Base-by-base conservation (phyloP, 2,797 vertebrate genomes). In the Molothrus ater region DNA sequence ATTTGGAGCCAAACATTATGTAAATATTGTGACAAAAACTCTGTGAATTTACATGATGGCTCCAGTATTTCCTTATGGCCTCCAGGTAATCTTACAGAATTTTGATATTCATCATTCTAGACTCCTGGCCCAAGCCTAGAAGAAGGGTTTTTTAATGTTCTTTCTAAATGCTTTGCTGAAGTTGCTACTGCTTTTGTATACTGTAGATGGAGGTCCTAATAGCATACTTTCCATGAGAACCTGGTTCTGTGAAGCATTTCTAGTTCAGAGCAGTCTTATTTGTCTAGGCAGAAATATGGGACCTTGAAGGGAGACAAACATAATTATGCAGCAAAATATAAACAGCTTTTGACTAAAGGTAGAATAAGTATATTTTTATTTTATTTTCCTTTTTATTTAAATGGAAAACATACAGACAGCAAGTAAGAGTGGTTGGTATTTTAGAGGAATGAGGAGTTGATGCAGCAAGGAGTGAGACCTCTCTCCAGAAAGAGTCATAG, bases 101-200 rank as follows among this genome's bases (percentile, higher is more conserved):
- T 75, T 88, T 74, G 2, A 13, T 74, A 36, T 8, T 45, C 25
- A 45, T 29, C 25, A 31, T 54, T 75, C n/a, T 1, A 64, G 24
- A 69, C 5, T 69, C 21, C 16, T 74, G 31, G 12, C 17, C n/a
- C 16, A 34, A 78, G 42, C 7, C 13, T 40, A 66, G 10, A 24
- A 4, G 21, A 65, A 73, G 11, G 2, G 0, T 12, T 47, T 38
- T 59, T 32, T 36, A 2, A n/a, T 47, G 3, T n/a, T 63, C n/a
- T 50, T 80, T 56, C 32, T 75, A 66, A 82, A 54, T 59, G 21
- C 32, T 91, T 42, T 65, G 10, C 20, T 36, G 17, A 50, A 69
- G 17, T 51, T 65, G 29, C 36, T 76, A 42, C 5, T 47, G 60
- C 14, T 31, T 87, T 70, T 57, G 13, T 29, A 10, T 47, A 51